These are phyloP conservation scores for Selenia dentaria DNA, from an alignment of 2,888 invertebrate genomes.

Conservation along the genomic window DNA sequence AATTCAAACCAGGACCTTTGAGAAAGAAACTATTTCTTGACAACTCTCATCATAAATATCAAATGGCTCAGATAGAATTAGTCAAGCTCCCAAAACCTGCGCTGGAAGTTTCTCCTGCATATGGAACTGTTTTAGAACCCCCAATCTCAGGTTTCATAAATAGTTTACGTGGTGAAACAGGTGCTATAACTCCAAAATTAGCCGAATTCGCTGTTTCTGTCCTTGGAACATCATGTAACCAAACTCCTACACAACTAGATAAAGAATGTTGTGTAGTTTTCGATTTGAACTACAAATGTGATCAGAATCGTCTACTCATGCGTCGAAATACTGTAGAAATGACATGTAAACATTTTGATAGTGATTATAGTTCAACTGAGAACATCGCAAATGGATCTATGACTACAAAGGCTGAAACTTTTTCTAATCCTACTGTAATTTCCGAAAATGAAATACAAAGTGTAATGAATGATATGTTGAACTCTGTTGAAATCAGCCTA, in stretches of 20 bases:
- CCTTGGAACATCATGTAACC: conserved; percentile 56
- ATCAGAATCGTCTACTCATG: conserved; percentile 84
- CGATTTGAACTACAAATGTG: conserved; percentile 83
- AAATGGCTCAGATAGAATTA: conserved; percentile 72
- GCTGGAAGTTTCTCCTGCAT: conserved; percentile 73
- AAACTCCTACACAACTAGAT: conserved; percentile 42
- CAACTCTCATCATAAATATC: conserved; percentile 66
- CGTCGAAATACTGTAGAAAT: conserved; percentile 44
- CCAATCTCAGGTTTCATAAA: conserved; percentile 68
- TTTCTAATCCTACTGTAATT: neutral
- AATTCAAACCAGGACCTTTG: conserved; percentile 85
- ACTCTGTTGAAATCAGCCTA: conserved; percentile 85
- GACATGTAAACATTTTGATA: neutral
- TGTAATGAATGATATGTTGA: conserved; percentile 81
- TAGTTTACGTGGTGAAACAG: conserved; percentile 59
- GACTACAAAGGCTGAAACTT: neutral
- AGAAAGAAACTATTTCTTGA: conserved; percentile 74
- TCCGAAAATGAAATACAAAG: conserved; percentile 5
- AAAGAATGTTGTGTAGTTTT: conserved; percentile 73
- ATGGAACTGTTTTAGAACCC: conserved; percentile 73
- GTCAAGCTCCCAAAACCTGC: conserved; percentile 77
- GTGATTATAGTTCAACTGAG: neutral
- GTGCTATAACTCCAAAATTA: conserved; percentile 73
- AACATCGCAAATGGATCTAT: neutral
- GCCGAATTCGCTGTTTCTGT: conserved; percentile 84